phyloP scores from a whole-genome alignment of 2,888 invertebrate species.

The Aphelenchoides bicaudatus region DNA sequence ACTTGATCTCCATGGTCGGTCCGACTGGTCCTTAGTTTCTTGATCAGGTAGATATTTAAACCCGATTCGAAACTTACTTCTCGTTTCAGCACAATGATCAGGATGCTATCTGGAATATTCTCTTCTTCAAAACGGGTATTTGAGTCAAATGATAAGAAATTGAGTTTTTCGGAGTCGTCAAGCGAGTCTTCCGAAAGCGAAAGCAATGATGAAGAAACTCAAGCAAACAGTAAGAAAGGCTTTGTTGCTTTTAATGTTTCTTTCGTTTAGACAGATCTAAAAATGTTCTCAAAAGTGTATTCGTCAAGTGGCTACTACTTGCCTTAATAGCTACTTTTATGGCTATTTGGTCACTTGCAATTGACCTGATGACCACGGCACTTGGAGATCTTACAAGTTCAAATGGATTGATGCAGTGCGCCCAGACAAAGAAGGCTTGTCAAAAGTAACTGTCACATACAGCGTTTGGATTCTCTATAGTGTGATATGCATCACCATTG shows the following conservation, averaged over 20 bases:
- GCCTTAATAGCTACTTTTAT: background rate
- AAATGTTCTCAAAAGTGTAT: background rate
- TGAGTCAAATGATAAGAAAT: too few relatives aligned
- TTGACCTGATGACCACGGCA: background rate
- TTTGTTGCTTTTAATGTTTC: background rate
- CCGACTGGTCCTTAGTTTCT: too few relatives aligned
- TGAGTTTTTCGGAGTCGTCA: too few relatives aligned
- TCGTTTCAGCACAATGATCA: too few relatives aligned
- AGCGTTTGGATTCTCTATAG: conserved; percentile 79
- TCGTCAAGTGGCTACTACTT: background rate
- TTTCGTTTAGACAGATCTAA: background rate
- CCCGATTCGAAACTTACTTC: too few relatives aligned
- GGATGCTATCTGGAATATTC: too few relatives aligned
- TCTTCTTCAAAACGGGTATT: too few relatives aligned
- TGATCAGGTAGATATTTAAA: too few relatives aligned
- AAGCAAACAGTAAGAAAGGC: too few relatives aligned
- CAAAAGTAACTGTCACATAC: conserved; percentile 21
- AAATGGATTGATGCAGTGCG: background rate
- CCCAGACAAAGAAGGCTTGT: conserved; percentile 3
- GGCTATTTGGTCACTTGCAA: background rate
- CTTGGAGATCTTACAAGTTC: background rate
- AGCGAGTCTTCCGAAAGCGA: too few relatives aligned
- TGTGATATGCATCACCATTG: conserved; percentile 83
- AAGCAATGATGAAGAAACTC: too few relatives aligned
- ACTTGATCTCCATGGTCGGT: too few relatives aligned